Conservation (phyloP, 92 coral and sea anemone species). For the Bergia sp. region DNA sequence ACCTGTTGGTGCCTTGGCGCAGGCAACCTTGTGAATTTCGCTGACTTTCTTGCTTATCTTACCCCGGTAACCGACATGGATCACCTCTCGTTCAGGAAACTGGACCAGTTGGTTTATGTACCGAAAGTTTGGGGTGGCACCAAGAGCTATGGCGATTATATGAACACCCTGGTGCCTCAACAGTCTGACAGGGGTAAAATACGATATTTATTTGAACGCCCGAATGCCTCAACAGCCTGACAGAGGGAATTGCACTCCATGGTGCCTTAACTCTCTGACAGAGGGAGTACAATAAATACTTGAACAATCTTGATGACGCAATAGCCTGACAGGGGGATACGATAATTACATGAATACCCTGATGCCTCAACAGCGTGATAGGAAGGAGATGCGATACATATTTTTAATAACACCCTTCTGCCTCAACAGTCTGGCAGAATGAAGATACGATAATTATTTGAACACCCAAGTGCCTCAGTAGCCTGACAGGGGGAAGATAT, state of each 20-base stretch:
- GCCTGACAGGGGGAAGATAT: not conserved
- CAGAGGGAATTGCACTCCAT: no score
- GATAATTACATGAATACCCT: not conserved
- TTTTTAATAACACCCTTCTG: slow-evolving; percentile 1
- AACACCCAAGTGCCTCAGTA: slow-evolving; percentile 4
- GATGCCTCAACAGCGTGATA: not conserved
- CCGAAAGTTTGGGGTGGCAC: not conserved
- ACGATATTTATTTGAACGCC: not conserved
- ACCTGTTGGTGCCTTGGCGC: slow-evolving; percentile 36
- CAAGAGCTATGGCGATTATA: slow-evolving; percentile 17
- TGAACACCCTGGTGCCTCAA: slow-evolving; percentile 33
- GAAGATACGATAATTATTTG: not conserved
- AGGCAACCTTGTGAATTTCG: slow-evolving; percentile 1
- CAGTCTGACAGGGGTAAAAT: not conserved
- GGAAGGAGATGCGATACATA: not conserved
- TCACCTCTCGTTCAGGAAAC: slow-evolving; percentile 5
- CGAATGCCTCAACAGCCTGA: slow-evolving; percentile 20
- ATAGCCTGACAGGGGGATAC: not conserved
- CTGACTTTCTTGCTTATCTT: not conserved
- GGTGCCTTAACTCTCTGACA: slow-evolving; percentile 1
- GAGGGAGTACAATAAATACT: not conserved
- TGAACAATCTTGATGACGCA: slow-evolving; percentile 20
- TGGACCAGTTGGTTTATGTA: slow-evolving; percentile 32
- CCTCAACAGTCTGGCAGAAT: not conserved
- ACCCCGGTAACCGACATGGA: not conserved